A percentile compares a stretch with the other conserved stretches of the same genome.
Evolutionary conservation across 30 jellyfish, hydroid and myxozoan genomes (phyloP).

Genomic region (Aurelia aurita complex sp. Pacific): DNA sequence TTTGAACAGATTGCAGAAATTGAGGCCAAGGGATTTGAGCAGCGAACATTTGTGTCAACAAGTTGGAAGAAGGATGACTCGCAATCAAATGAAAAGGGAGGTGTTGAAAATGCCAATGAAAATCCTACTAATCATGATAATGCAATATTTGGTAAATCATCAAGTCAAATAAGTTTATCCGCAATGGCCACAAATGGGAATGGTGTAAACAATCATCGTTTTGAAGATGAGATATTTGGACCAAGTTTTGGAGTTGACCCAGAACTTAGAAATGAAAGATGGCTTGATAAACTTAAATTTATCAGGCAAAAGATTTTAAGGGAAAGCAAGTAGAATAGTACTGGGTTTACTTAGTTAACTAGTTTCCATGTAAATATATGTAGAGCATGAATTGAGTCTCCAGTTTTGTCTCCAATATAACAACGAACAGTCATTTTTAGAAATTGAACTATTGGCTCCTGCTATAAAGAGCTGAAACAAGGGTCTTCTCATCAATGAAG

Average conservation of each 20-base stretch:
- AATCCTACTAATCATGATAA: constrained; percentile 18
- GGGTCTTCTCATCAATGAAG: too few species aligned
- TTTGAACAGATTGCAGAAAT: constrained; percentile 51
- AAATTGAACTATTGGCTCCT: too few species aligned
- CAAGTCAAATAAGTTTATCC: neutral
- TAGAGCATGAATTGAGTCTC: too few species aligned
- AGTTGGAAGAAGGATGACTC: neutral
- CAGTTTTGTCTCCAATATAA: too few species aligned
- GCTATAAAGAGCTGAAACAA: too few species aligned
- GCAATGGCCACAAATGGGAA: neutral
- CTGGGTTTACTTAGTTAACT: neutral
- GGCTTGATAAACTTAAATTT: constrained; percentile 41
- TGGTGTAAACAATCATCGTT: neutral
- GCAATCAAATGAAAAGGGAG: neutral
- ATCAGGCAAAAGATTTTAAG: constrained; percentile 20
- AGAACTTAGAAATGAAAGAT: constrained; percentile 22
- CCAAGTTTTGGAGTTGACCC: constrained; percentile 50
- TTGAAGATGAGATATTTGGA: constrained; percentile 52
- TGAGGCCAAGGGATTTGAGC: constrained; percentile 54
- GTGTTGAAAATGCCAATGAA: neutral
- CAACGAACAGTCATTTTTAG: too few species aligned
- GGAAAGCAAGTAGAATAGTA: constrained; percentile 7
- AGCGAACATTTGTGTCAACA: constrained; percentile 44
- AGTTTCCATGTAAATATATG: neutral
- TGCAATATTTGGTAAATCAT: constrained; percentile 39